These are phyloP conservation scores for Prosapia bicincta DNA, from an alignment of 2,888 invertebrate species.

Conservation along the genomic window DNA sequence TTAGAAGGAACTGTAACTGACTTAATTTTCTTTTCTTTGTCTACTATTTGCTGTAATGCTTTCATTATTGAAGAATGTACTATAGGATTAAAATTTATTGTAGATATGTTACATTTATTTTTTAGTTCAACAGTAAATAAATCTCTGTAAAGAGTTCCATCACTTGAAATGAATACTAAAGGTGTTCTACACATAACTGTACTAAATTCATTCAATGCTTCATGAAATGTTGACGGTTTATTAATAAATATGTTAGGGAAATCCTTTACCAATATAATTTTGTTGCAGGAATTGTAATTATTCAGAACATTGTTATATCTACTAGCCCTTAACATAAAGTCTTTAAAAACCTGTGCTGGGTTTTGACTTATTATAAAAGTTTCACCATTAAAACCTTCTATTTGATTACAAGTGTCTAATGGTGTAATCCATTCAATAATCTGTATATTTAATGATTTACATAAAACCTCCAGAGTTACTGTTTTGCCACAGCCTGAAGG, in stretches of 20 bases:
- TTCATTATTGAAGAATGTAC: neutral
- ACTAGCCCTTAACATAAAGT: conserved; percentile 15
- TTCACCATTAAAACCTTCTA: neutral
- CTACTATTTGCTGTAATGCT: conserved; percentile 7
- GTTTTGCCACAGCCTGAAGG: conserved; percentile 86
- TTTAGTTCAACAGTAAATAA: neutral
- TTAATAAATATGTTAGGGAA: conserved; percentile 18
- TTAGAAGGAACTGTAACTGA: conserved; percentile 3
- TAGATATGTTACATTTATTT: neutral
- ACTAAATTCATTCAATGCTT: conserved; percentile 6
- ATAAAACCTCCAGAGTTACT: conserved; percentile 62
- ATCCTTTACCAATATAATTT: conserved; percentile 18
- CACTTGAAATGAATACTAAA: conserved; percentile 19
- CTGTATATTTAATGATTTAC: conserved; percentile 57
- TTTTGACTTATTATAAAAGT: neutral
- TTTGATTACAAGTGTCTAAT: conserved; percentile 51
- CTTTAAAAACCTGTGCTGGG: conserved; percentile 10
- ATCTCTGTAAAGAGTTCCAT: conserved; percentile 8
- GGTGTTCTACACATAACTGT: conserved; percentile 4
- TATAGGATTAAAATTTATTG: conserved; percentile 16
- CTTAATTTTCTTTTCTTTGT: neutral
- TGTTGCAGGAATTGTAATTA: neutral
- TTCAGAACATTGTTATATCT: conserved; percentile 13
- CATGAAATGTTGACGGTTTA: conserved; percentile 18
- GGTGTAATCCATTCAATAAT: conserved; percentile 83